A percentile compares a stretch with the other conserved stretches of the same genome.
phyloP scores from a whole-genome alignment of 2,888 invertebrate species.

The Diabrotica balteata region DNA sequence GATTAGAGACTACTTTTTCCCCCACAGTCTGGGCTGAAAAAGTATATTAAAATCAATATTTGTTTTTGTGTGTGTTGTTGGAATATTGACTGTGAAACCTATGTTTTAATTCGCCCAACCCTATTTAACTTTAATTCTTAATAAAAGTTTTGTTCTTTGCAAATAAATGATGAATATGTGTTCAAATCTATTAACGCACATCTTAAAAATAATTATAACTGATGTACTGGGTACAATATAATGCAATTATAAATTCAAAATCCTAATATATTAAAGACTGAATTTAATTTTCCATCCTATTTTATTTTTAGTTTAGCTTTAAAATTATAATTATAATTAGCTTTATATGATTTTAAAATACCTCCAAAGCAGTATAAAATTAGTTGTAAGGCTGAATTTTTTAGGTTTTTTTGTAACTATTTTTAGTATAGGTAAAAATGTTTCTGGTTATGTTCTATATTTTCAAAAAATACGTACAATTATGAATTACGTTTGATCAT shows the following conservation, averaged over 20 bases:
- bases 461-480: too few species aligned
- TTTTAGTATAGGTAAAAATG: neutral
- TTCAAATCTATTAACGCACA: too few species aligned
- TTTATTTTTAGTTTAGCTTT: neutral
- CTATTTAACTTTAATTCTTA: neutral
- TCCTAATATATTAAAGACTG: constrained; percentile 43
- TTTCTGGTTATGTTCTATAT: neutral
- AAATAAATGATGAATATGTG: too few species aligned
- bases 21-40: too few species aligned
- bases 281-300: constrained; percentile 32
- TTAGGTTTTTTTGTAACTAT: neutral
- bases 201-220: too few species aligned
- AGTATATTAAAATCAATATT: too few species aligned
- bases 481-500: too few species aligned
- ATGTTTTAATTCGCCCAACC: neutral
- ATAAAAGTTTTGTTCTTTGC: neutral
- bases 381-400: neutral
- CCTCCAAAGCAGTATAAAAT: neutral
- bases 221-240: neutral
- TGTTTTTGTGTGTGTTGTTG: too few species aligned
- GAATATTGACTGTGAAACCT: neutral
- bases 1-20: too few species aligned
- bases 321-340: neutral
- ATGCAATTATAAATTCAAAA: constrained; percentile 5
- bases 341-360: neutral